Base-by-base conservation (phyloP, 2,888 invertebrate genomes). In the Adelognathus sp. region DNA sequence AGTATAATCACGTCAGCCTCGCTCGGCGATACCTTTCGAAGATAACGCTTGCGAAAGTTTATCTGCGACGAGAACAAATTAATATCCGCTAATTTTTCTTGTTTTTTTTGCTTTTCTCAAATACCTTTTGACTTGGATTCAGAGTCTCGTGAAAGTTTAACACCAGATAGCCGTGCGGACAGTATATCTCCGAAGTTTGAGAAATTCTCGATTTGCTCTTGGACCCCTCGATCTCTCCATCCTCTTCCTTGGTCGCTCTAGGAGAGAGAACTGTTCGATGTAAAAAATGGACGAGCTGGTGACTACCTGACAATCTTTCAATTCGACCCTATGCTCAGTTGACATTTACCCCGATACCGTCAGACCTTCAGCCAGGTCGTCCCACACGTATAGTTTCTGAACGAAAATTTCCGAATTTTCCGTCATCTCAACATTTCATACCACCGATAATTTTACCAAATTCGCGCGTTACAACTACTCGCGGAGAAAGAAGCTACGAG, bases 1-100 rank as follows among this genome's bases (percentile, higher is more conserved):
- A 93, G 93, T 86, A 94, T 94, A 54, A 95, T 92, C 33, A 95
- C 90, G 77, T 94, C 93, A 6, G 92, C 85, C 83, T 94, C 93
- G 16, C 91, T 92, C 4, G 92, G 91, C 85, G 92, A 92, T 33
- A 93, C 87, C 89, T 93, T 93, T 83, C 95, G 92, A 89, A 94
- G 93, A 87, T 93, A 94, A 74, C 92, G 91, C 82, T 93, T 92
- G 69, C 93, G 92, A 90, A 94, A 95, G 81, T 92, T 92, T 61
- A 94, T 92, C 94, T 95, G 86, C 9, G 81, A n/a, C n/a, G n/a
- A n/a, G n/a, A n/a, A n/a, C n/a, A n/a, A 29, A 9, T n/a, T n/a
- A n/a, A n/a, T n/a, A n/a, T n/a, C n/a, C n/a, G n/a, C n/a, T n/a
- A n/a, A n/a, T n/a, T n/a, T n/a, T n/a, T n/a, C n/a, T n/a, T n/a